phyloP scores from a whole-genome alignment of 2,113 vertebrate species.

The Cromileptes altivelis region DNA sequence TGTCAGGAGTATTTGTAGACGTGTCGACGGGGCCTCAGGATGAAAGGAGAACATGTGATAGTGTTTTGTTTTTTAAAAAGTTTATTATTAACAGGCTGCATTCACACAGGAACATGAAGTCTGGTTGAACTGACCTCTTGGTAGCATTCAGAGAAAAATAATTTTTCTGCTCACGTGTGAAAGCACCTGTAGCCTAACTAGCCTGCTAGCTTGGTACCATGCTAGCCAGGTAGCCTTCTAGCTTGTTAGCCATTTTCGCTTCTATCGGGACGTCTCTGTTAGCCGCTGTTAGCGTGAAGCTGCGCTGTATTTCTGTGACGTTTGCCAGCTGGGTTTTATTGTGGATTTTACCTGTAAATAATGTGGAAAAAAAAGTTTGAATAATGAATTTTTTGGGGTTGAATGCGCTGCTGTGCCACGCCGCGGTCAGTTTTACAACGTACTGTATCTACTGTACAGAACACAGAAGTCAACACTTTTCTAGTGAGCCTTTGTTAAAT shows the following conservation, averaged over 20 bases:
- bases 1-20: too few species aligned
- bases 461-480: slow-evolving; percentile 91
- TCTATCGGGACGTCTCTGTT: slow-evolving; percentile 30
- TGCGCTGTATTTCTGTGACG: slow-evolving; percentile 93
- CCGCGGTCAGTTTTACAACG: slow-evolving; percentile 91
- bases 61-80: slow-evolving; percentile 11
- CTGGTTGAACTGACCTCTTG: slow-evolving; percentile 44
- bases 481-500: slow-evolving; percentile 98
- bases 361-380: slow-evolving; percentile 67
- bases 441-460: slow-evolving; percentile 98
- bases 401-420: slow-evolving; percentile 75
- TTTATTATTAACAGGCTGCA: slow-evolving; percentile 8
- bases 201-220: slow-evolving; percentile 2
- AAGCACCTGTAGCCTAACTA: slow-evolving; percentile 49
- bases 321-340: slow-evolving; percentile 88
- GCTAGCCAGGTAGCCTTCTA: slow-evolving; percentile 42
- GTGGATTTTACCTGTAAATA: slow-evolving; percentile 90
- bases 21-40: too few species aligned
- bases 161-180: slow-evolving; percentile 1
- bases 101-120: slow-evolving; percentile 31
- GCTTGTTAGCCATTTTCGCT: slow-evolving; percentile 44
- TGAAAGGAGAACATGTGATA: neutral
- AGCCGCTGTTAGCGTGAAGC: slow-evolving; percentile 50
- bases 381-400: slow-evolving; percentile 35
- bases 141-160: slow-evolving; percentile 50